phyloP scores from a whole-genome alignment of 2,113 vertebrate species.

The Atlantisia rogersi region DNA sequence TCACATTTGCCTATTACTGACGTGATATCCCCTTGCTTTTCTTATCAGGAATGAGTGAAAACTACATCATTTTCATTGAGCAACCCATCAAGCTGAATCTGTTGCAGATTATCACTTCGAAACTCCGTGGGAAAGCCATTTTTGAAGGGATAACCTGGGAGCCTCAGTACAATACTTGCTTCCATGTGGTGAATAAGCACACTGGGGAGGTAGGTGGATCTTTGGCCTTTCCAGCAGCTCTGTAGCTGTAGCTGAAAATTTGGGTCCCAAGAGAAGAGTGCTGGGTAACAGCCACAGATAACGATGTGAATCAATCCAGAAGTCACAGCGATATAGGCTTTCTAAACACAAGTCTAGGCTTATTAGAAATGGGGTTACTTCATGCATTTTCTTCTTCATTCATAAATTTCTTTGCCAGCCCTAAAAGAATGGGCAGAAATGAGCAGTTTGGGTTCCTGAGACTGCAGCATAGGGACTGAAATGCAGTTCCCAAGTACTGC shows the following conservation, averaged over 20 bases:
- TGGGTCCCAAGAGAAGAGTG: background rate
- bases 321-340: background rate
- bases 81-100: slow-evolving; percentile 90
- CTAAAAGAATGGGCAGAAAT: background rate
- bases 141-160: slow-evolving; percentile 88
- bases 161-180: slow-evolving; percentile 84
- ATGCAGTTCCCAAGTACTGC: background rate
- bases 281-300: background rate
- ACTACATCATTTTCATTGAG: slow-evolving; percentile 93
- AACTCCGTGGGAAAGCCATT: slow-evolving; percentile 78
- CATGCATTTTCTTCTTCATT: background rate
- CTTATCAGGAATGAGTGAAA: slow-evolving; percentile 89
- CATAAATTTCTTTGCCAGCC: background rate
- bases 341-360: background rate
- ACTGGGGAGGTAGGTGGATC: slow-evolving; percentile 82
- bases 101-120: slow-evolving; percentile 84
- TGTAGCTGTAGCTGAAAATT: background rate
- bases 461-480: background rate
- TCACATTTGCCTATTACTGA: background rate
- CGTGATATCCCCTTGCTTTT: background rate
- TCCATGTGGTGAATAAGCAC: slow-evolving; percentile 87
- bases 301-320: background rate
- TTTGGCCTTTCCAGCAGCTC: background rate
- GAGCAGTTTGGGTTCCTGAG: background rate
- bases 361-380: background rate